A percentile compares a stretch with the other conserved stretches of the same genome.
Conservation (phyloP, 2,888 invertebrate genomes). For the Ectropis crepuscularia region DNA sequence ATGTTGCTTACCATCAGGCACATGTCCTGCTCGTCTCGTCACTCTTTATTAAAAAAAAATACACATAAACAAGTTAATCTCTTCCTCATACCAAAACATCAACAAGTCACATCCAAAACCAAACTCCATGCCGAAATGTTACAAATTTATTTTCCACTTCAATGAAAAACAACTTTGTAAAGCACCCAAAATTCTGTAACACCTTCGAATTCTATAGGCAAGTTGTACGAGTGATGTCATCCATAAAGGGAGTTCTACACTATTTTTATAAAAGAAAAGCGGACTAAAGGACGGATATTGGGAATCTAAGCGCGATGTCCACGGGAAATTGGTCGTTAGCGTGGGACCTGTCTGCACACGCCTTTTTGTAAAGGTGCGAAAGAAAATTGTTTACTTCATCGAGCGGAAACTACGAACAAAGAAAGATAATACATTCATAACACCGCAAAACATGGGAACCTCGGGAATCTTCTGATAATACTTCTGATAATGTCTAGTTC, state of each 20-base stretch:
- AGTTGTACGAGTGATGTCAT: slow-evolving; percentile 7
- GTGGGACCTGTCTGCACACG: slow-evolving; percentile 30
- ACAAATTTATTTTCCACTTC: too few species aligned
- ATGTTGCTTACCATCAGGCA: too few species aligned
- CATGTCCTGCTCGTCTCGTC: too few species aligned
- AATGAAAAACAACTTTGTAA: too few species aligned
- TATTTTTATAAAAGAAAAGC: slow-evolving; percentile 32
- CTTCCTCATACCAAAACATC: too few species aligned
- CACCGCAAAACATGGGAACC: background rate
- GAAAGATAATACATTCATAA: background rate
- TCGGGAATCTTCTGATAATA: too few species aligned
- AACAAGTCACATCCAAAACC: too few species aligned
- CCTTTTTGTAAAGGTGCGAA: slow-evolving; percentile 37
- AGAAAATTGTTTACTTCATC: slow-evolving; percentile 16
- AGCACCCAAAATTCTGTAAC: background rate
- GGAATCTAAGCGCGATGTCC: slow-evolving; percentile 42
- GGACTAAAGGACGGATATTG: slow-evolving; percentile 40
- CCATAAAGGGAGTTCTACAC: slow-evolving; percentile 21
- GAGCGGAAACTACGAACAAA: slow-evolving; percentile 12
- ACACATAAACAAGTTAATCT: too few species aligned
- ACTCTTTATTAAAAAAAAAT: too few species aligned
- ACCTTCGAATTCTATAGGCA: slow-evolving; percentile 15
- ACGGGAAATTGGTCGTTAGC: slow-evolving; percentile 49
- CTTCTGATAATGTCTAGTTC: too few species aligned
- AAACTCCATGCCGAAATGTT: too few species aligned